Base-by-base conservation (phyloP, 2,888 invertebrate species). In the Andrena hattorfiana region DNA sequence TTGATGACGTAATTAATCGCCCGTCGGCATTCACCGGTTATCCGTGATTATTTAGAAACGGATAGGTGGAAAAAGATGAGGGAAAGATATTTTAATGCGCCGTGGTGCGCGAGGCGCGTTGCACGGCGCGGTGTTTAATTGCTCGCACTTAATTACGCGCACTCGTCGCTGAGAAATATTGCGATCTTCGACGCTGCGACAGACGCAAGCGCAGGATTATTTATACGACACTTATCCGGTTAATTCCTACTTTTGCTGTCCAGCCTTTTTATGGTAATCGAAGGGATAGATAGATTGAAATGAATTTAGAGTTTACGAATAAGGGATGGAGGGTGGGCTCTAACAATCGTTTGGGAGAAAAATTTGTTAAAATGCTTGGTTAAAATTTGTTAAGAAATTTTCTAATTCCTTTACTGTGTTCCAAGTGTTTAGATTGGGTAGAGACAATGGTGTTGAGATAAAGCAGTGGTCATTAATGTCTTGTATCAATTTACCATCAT, bases 1-100 rank as follows among this genome's bases (percentile, higher is more conserved):
- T 69, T n/a, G 85, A 85, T 85, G 85, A 85, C 49, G 60, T 70
- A 85, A 85, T 85, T 85, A 83, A 85, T 85, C 73, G 77, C 2
- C 32, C 48, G 35, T n/a, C 26, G 70, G 76, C n/a, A 64, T 77
- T 75, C 62, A 54, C 28, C 68, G 73, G 51, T 48, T 67, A 70
- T 73, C 69, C 30, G 26, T 68, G 79, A 75, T 51, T 59, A 26
- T 56, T 68, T 63, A 20, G 8, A 59, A 70, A 42, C 10, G 30
- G 10, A n/a, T 30, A 63, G 35, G 10, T 26, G 51, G 51, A n/a
- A 48, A 35, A 63, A 13, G 35, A 13, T 56, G 7, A 30, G 7
- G 35, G 54, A 67, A 82, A 84, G 85, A 87, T 85, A 79, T 73
- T 69, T 88, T 80, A 80, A 84, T 82, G 83, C 84, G 73, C 69